These are phyloP conservation scores for Entomobrya proxima DNA, from an alignment of 2,888 invertebrate genomes.

Conservation along the genomic window DNA sequence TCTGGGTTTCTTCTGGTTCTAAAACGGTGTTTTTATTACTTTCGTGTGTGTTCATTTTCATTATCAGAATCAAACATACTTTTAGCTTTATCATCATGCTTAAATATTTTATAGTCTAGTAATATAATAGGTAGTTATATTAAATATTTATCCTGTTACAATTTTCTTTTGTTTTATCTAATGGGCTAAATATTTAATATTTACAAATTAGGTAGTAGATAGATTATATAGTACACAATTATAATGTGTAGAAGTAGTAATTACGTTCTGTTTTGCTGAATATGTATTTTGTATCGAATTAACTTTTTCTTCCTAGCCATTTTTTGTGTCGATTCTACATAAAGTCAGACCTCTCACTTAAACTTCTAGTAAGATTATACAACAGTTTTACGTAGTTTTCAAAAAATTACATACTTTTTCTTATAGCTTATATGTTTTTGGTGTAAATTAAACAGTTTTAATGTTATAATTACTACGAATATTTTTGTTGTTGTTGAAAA, in stretches of 20 bases:
- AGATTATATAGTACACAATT: background rate
- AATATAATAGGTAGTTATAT: no score
- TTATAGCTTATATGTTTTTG: no score
- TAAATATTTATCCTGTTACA: no score
- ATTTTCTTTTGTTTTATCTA: background rate
- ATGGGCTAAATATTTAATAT: background rate
- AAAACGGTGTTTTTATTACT: conserved; percentile 55
- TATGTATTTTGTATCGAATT: conserved; percentile 49
- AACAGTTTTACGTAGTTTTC: background rate
- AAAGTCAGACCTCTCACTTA: conserved; percentile 62
- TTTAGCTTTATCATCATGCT: conserved; percentile 13
- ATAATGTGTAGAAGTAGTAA: background rate
- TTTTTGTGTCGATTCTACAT: conserved; percentile 27
- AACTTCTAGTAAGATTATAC: background rate
- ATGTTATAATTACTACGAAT: no score
- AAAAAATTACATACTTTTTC: background rate
- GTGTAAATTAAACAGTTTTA: no score
- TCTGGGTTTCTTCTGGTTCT: conserved; percentile 32
- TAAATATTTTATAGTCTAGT: no score
- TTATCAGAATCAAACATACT: conserved; percentile 1
- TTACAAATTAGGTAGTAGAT: no score
- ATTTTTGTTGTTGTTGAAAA: no score
- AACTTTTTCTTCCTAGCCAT: background rate
- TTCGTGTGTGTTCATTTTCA: conserved; percentile 7
- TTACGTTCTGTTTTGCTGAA: conserved; percentile 39